Conservation (phyloP, 2,888 invertebrate species). For the Eremobia ochroleuca region DNA sequence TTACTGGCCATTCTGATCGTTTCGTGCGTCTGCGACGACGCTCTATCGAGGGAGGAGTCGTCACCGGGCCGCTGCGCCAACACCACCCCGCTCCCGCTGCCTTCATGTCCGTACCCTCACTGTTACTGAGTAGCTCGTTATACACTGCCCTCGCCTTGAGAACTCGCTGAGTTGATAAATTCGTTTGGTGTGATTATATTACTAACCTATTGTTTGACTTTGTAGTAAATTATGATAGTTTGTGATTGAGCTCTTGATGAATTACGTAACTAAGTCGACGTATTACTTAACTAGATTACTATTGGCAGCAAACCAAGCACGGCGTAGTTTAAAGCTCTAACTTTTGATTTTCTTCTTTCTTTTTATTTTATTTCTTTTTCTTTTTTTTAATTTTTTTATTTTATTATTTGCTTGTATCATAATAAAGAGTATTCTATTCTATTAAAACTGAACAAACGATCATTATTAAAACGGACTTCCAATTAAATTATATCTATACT, state of each 20-base stretch:
- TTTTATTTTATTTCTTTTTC: too few relatives aligned
- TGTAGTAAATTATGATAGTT: neutral
- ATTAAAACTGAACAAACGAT: neutral
- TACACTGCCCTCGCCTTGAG: neutral
- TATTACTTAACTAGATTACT: too few relatives aligned
- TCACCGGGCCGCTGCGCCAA: too few relatives aligned
- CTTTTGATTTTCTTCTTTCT: too few relatives aligned
- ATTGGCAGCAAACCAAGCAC: neutral
- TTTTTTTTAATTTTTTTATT: too few relatives aligned
- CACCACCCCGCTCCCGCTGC: too few relatives aligned
- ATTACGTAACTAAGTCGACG: neutral
- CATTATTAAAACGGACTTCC: neutral
- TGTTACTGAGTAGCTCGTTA: neutral
- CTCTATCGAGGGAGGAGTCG: too few relatives aligned
- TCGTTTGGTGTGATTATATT: neutral
- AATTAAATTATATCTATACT: neutral
- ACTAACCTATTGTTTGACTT: neutral
- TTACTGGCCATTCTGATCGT: too few relatives aligned
- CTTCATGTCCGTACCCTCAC: too few relatives aligned
- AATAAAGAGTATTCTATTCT: too few relatives aligned
- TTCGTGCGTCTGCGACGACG: too few relatives aligned
- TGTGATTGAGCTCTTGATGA: neutral
- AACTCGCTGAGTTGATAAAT: neutral
- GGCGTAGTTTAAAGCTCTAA: neutral
- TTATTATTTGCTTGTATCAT: too few relatives aligned